Base-by-base conservation (phyloP, 2,888 invertebrate genomes). In the Heliconius aoede region DNA sequence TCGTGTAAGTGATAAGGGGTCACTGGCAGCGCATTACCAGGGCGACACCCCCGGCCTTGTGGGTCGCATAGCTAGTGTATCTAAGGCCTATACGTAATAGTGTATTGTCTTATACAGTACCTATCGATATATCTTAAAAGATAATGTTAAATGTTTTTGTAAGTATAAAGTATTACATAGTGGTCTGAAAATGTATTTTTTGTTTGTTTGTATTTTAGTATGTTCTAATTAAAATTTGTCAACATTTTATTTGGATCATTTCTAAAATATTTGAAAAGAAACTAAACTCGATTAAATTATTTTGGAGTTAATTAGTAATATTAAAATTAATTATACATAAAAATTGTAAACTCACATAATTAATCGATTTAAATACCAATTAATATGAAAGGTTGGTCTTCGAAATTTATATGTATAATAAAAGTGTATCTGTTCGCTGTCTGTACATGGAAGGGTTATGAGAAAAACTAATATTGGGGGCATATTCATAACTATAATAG, bases 11-110 rank as follows among this genome's bases (percentile, higher is more conserved):
- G 75, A 76, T 72, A 76, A 72, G 51, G 71, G 75, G 75, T 76
- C 75, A 76, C 51, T 72, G 55, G 75, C 75, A 58, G 62, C 55
- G 26, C 71, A 76, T 76, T 76, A 76, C 58, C 32, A 76, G 75
- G 58, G n/a, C 75, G 75, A 71, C 75, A 76, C 71, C 71, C 75
- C 40, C 75, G 75, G 75, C 74, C 74, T 74, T 74, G 74, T 60
- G 74, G 60, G 58, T 40, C 72, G 58, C 26, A 36, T 36, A 9
- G 18, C 4, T 24, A n/a, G 32, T 65, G 36, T 36, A 24, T 58
- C 58, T 64, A 64, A 28, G 30, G 15, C 36, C 24, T 24, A 5
- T 64, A 15, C 15, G n/a, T 40, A 65, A 36, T 40, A 40, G 36
- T 15, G 1, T 24, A 40, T 40, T 65, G 32, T 65, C 40, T 36